A percentile compares a stretch with the other conserved stretches of the same genome.
These are phyloP conservation scores for Diloba caeruleocephala DNA, from an alignment of 2,888 invertebrate genomes.

Conservation along the genomic window DNA sequence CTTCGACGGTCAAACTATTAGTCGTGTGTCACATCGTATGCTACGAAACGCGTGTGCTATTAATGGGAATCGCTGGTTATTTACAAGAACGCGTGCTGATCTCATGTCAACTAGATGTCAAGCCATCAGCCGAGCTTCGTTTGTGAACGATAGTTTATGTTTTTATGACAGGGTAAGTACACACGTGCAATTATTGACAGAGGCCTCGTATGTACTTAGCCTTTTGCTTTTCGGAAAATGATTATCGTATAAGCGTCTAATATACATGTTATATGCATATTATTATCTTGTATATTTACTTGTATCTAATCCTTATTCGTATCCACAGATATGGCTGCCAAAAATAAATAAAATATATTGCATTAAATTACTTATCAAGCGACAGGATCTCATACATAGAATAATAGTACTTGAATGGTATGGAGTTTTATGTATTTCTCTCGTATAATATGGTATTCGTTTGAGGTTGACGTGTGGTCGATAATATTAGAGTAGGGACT, in stretches of 20 bases:
- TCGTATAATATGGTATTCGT: slow-evolving; percentile 24
- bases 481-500: slow-evolving; percentile 63
- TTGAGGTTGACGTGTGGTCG: slow-evolving; percentile 18
- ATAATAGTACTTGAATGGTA: slow-evolving; percentile 55
- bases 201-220: slow-evolving; percentile 59
- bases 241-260: slow-evolving; percentile 72
- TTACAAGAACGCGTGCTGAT: slow-evolving; percentile 63
- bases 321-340: slow-evolving; percentile 83
- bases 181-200: slow-evolving; percentile 43
- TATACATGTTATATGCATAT: slow-evolving; percentile 75
- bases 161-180: slow-evolving; percentile 36
- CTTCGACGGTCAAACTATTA: slow-evolving; percentile 57
- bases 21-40: slow-evolving; percentile 65
- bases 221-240: slow-evolving; percentile 48
- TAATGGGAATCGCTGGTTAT: slow-evolving; percentile 68
- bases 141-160: slow-evolving; percentile 45
- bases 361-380: slow-evolving; percentile 73
- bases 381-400: slow-evolving; percentile 66
- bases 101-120: slow-evolving; percentile 55
- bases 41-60: slow-evolving; percentile 65
- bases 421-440: slow-evolving; percentile 26
- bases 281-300: slow-evolving; percentile 77
- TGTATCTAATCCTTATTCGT: slow-evolving; percentile 79
- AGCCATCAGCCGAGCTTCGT: slow-evolving; percentile 50
- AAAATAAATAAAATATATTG: slow-evolving; percentile 79